Percentiles rank a stretch among this genome's conserved stretches.
These are phyloP conservation scores for Catamblyrhynchus diadema DNA, from an alignment of 2,797 vertebrate species.

Conservation along the genomic window DNA sequence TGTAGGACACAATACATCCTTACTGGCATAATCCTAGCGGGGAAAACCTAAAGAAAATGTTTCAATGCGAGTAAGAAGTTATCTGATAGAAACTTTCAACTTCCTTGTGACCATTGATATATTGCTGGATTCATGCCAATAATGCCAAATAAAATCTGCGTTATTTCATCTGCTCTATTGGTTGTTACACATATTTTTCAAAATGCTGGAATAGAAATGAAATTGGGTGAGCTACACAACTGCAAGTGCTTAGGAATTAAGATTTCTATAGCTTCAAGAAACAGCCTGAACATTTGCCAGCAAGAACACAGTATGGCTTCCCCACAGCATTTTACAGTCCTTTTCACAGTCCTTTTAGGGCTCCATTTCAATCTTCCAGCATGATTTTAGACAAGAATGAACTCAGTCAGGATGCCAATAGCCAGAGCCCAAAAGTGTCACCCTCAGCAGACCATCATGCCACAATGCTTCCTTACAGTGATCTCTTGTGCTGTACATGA, in stretches of 20 bases:
- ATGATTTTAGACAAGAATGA: not conserved
- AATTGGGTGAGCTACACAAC: not conserved
- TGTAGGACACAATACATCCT: not conserved
- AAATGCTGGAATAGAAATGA: not conserved
- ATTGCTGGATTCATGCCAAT: not conserved
- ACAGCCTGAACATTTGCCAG: not conserved
- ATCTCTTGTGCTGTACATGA: not conserved
- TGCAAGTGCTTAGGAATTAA: not conserved
- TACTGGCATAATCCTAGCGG: not conserved
- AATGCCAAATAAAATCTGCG: not conserved
- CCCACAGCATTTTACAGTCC: not conserved
- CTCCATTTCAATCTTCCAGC: not conserved
- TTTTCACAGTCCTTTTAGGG: not conserved
- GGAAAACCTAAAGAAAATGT: slow-evolving; percentile 10
- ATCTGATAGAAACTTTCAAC: not conserved
- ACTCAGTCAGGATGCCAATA: not conserved
- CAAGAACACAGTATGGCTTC: not conserved
- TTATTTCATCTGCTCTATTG: not conserved
- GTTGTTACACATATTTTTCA: not conserved
- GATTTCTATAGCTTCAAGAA: not conserved
- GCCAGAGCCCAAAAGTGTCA: not conserved
- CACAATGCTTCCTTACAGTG: not conserved
- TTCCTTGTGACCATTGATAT: not conserved
- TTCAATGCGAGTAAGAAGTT: not conserved
- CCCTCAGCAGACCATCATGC: not conserved